Conservation (phyloP, 92 coral and sea anemone genomes). For the Phenganax marumi region DNA sequence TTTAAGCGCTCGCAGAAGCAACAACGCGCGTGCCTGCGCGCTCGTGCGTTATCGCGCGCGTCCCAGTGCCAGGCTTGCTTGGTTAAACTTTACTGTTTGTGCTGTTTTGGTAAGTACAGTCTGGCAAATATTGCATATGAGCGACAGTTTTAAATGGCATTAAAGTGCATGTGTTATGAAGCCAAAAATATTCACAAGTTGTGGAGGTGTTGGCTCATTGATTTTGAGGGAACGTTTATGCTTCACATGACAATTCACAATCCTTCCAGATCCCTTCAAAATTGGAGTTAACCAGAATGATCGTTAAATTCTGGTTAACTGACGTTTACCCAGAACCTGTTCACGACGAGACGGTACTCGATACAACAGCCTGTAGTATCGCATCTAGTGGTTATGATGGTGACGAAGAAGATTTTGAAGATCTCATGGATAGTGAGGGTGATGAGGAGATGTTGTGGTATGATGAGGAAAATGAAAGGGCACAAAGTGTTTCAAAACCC, state of each 20-base stretch:
- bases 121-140: too few relatives aligned
- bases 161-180: too few relatives aligned
- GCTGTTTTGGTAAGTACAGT: too few relatives aligned
- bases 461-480: constrained; percentile 40
- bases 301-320: constrained; percentile 16
- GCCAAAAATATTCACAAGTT: too few relatives aligned
- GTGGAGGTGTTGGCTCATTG: background rate
- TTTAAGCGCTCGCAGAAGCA: too few relatives aligned
- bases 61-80: too few relatives aligned
- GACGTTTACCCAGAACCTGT: constrained; percentile 20
- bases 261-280: constrained; percentile 26
- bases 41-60: too few relatives aligned
- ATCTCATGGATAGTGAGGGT: constrained; percentile 61
- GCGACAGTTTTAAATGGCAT: too few relatives aligned
- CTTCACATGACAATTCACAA: background rate
- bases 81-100: too few relatives aligned
- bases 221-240: background rate
- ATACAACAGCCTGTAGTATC: constrained; percentile 60
- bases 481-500: background rate
- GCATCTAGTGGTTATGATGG: constrained; percentile 97
- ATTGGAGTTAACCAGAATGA: constrained; percentile 24
- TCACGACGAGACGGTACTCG: constrained; percentile 50
- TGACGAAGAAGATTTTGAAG: constrained; percentile 92
- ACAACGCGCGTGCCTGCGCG: too few relatives aligned
- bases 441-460: constrained; percentile 62